Base-by-base conservation (phyloP, 92 coral and sea anemone species). In the Zoanthus sansibaricus region DNA sequence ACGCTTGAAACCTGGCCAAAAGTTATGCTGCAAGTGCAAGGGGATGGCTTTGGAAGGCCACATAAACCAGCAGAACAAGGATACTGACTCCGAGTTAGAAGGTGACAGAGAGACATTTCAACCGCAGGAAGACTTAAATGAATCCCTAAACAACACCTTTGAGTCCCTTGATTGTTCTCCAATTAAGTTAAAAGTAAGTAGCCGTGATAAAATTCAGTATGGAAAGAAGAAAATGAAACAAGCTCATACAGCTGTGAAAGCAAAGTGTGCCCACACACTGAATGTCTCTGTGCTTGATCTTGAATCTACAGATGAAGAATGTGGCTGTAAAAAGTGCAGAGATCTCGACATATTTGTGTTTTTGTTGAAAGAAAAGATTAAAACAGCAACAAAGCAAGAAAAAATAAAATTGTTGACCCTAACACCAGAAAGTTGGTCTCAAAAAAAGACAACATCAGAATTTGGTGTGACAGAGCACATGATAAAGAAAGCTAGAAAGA, bases 121-220 rank as follows among this genome's bases (percentile, higher is more conserved):
- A 20, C 68, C 82, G 14, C 13, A 77, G 82, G 69, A 18, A 12
- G 82, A 77, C 21, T 17, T 44, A 77, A 62, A 0, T 21, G 69
- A 77, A 1, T 17, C 31, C 48, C 58, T 77, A 12, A 54, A 54
- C 37, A 77, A 44, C 3, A 77, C 82, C 16, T 21, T 77, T 21
- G 82, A 77, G 9, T 77, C n/a, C 33, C 82, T 77, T 6, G 82
- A 54, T 17, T 1, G 42, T 55, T 77, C 67, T 77, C 82, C 82
- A 13, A 18, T 77, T 18, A 77, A 77, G 82, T 33, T n/a, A 21
- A 13, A 61, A 21, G 68, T 52, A 18, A 77, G 82, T 33, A 77
- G 31, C 56, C 56, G 46, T 51, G 49, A 77, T 62, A 77, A 77
- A 9, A 4, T 77, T 3, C 42, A 4, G 15, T 9, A 77, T 77